Evolutionary conservation across 1,140 invertebrate species (phyloP).

Genomic region (Idris sp.): DNA sequence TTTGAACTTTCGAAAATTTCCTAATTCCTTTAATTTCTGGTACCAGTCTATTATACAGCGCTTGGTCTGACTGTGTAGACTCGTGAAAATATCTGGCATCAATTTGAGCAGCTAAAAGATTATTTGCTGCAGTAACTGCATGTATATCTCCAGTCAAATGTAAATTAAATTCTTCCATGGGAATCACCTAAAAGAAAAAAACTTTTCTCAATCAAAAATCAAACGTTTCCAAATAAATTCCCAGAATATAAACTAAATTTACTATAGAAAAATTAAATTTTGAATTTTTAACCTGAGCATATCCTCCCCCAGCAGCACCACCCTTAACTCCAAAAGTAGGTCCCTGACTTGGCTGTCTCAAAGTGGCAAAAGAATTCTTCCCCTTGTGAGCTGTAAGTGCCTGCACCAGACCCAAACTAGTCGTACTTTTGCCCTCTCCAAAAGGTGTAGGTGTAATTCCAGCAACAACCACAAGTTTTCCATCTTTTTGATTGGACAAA

Average conservation of each 20-base stretch:
- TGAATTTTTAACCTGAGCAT: constrained; percentile 88
- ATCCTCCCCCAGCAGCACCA: constrained; percentile 96
- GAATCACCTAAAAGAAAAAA: constrained; percentile 87
- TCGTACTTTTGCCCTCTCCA: constrained; percentile 98
- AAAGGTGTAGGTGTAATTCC: constrained; percentile 98
- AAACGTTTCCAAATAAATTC: no score
- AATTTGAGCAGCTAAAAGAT: constrained; percentile 95
- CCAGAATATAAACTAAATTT: no score
- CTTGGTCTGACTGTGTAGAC: constrained; percentile 90
- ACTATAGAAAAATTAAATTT: no score
- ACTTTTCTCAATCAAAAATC: no score
- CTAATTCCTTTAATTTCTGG: constrained; percentile 86
- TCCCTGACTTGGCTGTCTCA: constrained; percentile 98
- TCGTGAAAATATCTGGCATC: constrained; percentile 99
- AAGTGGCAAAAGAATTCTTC: constrained; percentile 94
- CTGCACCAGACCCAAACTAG: constrained; percentile 95
- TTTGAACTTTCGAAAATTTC: constrained; percentile 90
- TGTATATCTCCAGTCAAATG: constrained; percentile 99
- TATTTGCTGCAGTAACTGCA: constrained; percentile 98
- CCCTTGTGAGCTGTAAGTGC: constrained; percentile 91
- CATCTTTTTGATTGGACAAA: constrained; percentile 83
- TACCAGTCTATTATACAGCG: constrained; percentile 92
- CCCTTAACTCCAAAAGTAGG: constrained; percentile 99
- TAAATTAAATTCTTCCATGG: constrained; percentile 99
- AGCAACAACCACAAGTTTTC: constrained; percentile 96